Percentiles rank a stretch among this genome's conserved stretches.
phyloP scores from a whole-genome alignment of 2,113 vertebrate genomes.

The Acrocephalus arundinaceus region DNA sequence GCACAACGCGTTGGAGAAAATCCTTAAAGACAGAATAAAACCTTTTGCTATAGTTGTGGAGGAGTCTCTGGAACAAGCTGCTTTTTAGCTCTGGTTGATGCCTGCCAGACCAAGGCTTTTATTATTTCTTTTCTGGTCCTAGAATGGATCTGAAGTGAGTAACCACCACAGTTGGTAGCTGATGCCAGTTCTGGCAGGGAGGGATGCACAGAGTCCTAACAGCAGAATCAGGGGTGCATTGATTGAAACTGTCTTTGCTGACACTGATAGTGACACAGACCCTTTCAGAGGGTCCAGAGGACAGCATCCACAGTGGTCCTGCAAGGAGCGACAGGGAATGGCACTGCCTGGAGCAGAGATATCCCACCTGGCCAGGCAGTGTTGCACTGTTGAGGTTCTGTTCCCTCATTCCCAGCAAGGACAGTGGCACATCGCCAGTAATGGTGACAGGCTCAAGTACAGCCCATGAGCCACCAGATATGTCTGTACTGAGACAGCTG shows the following conservation, averaged over 20 bases:
- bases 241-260: neutral
- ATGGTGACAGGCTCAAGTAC: neutral
- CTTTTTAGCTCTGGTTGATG: conserved; percentile 1
- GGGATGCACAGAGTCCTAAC: neutral
- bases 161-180: neutral
- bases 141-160: neutral
- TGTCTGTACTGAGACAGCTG: neutral
- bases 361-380: neutral
- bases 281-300: neutral
- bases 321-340: neutral
- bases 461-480: neutral
- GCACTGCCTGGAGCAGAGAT: neutral
- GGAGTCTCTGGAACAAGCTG: neutral
- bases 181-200: neutral
- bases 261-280: accelerated
- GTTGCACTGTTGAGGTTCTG: neutral
- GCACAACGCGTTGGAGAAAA: neutral
- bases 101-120: conserved; percentile 24
- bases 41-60: neutral
- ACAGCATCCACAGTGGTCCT: neutral
- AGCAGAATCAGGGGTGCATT: neutral
- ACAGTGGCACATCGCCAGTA: neutral
- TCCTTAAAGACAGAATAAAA: neutral
- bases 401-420: accelerated
- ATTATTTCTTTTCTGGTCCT: neutral